Evolutionary conservation across 1,140 invertebrate genomes (phyloP).

Genomic region (Drosophila persimilis): DNA sequence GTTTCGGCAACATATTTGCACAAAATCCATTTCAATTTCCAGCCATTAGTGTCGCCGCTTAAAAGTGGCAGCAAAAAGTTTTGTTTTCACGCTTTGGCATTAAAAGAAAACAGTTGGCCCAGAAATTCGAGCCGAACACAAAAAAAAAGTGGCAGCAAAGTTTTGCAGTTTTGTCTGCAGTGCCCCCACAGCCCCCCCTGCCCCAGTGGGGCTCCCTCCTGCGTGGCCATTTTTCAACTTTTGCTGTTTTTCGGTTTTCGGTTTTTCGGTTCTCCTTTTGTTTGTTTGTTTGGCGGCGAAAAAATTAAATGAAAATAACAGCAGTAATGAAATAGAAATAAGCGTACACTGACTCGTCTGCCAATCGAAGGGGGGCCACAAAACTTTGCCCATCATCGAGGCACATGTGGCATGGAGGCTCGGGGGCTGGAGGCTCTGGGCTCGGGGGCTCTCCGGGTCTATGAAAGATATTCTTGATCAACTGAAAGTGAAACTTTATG

Average conservation of each 20-base stretch:
- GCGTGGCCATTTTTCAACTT: constrained; percentile 56
- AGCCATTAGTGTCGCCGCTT: constrained; percentile 72
- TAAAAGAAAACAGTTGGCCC: constrained; percentile 70
- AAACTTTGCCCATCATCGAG: too few species aligned
- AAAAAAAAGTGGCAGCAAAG: constrained; percentile 48
- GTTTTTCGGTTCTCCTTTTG: constrained; percentile 53
- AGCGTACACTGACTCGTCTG: constrained; percentile 37
- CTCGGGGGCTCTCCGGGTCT: background rate
- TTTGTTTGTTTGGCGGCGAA: constrained; percentile 54
- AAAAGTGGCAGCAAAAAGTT: constrained; percentile 58
- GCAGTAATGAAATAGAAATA: constrained; percentile 70
- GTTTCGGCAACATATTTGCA: constrained; percentile 60
- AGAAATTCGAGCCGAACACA: constrained; percentile 22
- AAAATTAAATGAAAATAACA: constrained; percentile 78
- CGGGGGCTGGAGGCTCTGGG: too few species aligned
- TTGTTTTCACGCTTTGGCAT: constrained; percentile 78
- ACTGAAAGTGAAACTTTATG: constrained; percentile 10
- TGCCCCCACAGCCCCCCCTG: constrained; percentile 24
- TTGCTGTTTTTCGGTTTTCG: constrained; percentile 15
- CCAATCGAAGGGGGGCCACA: constrained; percentile 6
- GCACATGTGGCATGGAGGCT: too few species aligned
- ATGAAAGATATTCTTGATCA: constrained; percentile 15
- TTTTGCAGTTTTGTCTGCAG: constrained; percentile 75
- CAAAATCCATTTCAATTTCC: constrained; percentile 73
- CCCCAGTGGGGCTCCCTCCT: background rate